Evolutionary conservation across 2,113 vertebrate species (phyloP), one percentile per base, ranked within the genome.

Genomic region (Perognathus longimembris): DNA sequence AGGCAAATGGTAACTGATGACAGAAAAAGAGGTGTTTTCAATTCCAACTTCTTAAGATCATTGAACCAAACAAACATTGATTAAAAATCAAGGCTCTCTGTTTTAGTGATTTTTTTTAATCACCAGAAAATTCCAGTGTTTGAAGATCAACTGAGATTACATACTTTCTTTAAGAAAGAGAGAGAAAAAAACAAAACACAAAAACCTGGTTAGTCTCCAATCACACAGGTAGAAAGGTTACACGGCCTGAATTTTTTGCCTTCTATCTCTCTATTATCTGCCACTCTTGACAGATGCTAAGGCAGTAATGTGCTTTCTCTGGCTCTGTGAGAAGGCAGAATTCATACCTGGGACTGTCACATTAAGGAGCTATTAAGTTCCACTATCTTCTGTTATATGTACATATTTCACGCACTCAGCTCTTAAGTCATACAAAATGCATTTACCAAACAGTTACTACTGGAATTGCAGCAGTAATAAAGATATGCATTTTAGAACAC

Each of bases 41-140:
- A 28, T 88, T 17, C 26, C 54, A 79, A 7, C 26, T 67, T 92
- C 70, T 90, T 70, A 82, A 79, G 70, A 78, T 36, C 77, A 85
- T 76, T 76, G 93, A 92, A 42, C 18, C 8, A 88, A 54, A 66
- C 8, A 88, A 54, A 66, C 86, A 89, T 78, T 93, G 69, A 83
- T 22, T 32, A 30, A 74, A 88, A 63, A 5, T 17, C 66, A n/a
- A 28, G 36, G 8, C 75, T 3, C 30, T 73, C 26, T 67, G 57
- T 40, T 32, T 18, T 88, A 57, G 36, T 45, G 9, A 6, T 77
- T 76, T 57, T 64, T 66, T 90, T 78, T 61, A 90, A 85, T 79
- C 70, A 86, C 32, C 45, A 59, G 45, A 86, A 20, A 21, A 69
- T 66, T 26, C 61, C 10, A 54, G 22, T n/a, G 14, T 74, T 54